Evolutionary conservation across 2,113 vertebrate species (phyloP), one percentile per base, ranked within the genome.

Genomic region (Martes martes): DNA sequence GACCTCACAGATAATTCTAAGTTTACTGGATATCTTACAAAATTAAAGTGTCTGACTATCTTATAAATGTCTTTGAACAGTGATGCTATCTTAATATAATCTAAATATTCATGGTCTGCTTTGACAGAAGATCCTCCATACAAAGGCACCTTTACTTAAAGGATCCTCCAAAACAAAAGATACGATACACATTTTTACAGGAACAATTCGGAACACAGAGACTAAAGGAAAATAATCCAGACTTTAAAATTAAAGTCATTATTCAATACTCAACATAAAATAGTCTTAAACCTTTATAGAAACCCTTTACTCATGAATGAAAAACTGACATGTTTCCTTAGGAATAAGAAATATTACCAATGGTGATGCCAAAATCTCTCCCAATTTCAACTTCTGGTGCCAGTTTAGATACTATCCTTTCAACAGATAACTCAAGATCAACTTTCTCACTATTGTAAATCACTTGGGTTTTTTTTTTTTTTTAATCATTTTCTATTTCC

Each of bases 191-290:
- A 74, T 26, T 93, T 85, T 91, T 93, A 94, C 55, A 50, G 52
- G 47, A 97, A 84, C 24, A 78, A 84, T 91, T 39, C 86, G 45
- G 31, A 36, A 33, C 13, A 92, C 0, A 95, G 6, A 90, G 45
- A 95, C 76, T 92, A 89, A 94, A 94, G 69, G 69, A 96, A 94
- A 93, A 76, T n/a, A 94, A 89, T 42, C 11, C 67, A 87, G 52
- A 91, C 52, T 55, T 55, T 55, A 55, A 55, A 55, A 55, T 89
- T 21, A 81, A 81, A 85, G 31, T 67, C 36, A 80, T 55, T 65
- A 92, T 83, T 97, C 42, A 83, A 57, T 79, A 91, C 2, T 59
- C 87, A 92, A 93, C 45, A 88, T n/a, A 36, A 88, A 91, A 78
- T 93, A 95, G 39, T 92, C 42, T 80, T 76, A 91, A 95, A 89